A percentile compares a stretch with the other conserved stretches of the same genome.
Evolutionary conservation across 2,113 vertebrate genomes (phyloP).

Genomic region (Eleginops maclovinus): DNA sequence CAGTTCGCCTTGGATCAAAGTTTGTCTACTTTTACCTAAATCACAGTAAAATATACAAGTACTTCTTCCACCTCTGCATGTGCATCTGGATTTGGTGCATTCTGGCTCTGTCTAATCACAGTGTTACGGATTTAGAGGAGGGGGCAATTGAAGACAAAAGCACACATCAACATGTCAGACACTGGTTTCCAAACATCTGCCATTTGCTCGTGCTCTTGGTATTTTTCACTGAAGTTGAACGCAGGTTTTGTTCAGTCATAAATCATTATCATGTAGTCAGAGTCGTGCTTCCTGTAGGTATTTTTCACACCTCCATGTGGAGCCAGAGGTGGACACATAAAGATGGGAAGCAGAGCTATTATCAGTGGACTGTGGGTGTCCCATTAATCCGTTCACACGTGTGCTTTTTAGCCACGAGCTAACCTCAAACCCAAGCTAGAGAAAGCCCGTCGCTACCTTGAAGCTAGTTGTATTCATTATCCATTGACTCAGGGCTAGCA

Average conservation of each 20-base stretch:
- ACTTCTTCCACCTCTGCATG: not conserved
- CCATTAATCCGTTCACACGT: not conserved
- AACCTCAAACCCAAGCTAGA: not conserved
- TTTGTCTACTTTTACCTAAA: no score
- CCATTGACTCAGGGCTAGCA: conserved; percentile 15
- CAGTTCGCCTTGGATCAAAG: not conserved
- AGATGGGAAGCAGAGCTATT: not conserved
- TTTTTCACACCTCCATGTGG: no score
- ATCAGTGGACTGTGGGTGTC: conserved; percentile 7
- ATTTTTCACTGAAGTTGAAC: not conserved
- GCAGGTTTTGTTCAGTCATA: not conserved
- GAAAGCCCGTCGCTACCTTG: not conserved
- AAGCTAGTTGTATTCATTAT: conserved; percentile 14
- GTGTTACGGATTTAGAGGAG: not conserved
- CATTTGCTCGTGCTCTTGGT: not conserved
- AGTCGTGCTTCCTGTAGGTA: not conserved
- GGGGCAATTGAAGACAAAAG: not conserved
- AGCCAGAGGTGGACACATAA: not conserved
- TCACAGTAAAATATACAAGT: no score
- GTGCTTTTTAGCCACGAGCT: not conserved
- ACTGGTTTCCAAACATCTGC: not conserved
- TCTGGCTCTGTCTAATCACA: conserved; percentile 8
- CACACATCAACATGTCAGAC: not conserved
- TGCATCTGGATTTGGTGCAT: conserved; percentile 2
- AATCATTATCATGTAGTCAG: not conserved